A percentile compares a stretch with the other conserved stretches of the same genome.
phyloP scores from a whole-genome alignment of 2,888 invertebrate genomes.

The Pollenia labialis region DNA sequence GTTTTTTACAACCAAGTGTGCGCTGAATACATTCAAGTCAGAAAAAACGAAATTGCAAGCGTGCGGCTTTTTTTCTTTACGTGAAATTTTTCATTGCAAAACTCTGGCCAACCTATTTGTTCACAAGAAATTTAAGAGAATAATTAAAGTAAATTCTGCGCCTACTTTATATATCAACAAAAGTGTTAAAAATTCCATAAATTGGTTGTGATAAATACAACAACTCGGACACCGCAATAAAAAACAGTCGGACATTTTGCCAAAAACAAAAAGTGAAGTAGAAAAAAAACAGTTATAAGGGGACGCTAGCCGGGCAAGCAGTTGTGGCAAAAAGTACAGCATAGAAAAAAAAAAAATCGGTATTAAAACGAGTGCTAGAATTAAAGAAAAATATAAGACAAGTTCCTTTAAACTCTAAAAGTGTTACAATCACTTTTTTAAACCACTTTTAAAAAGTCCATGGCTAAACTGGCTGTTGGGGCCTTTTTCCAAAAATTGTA shows the following conservation, averaged over 20 bases:
- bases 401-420: constrained; percentile 34
- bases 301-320: constrained; percentile 60
- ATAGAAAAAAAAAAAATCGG: constrained; percentile 18
- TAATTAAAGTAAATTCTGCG: constrained; percentile 12
- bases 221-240: neutral
- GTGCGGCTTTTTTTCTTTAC: constrained; percentile 74
- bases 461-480: constrained; percentile 63
- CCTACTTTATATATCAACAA: constrained; percentile 8
- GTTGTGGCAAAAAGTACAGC: constrained; percentile 43
- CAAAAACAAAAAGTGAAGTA: constrained; percentile 46
- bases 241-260: constrained; percentile 52
- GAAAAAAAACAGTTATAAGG: constrained; percentile 35
- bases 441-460: constrained; percentile 41
- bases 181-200: constrained; percentile 9
- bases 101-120: constrained; percentile 62
- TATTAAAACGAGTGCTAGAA: constrained; percentile 27
- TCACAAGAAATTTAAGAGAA: constrained; percentile 11
- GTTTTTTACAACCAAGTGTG: constrained; percentile 46
- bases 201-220: neutral
- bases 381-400: neutral
- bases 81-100: constrained; percentile 63
- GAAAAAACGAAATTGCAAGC: constrained; percentile 68
- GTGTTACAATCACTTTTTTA: constrained; percentile 28
- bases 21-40: constrained; percentile 51
- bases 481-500: constrained; percentile 55